These are phyloP conservation scores for Incurvaria masculella DNA, from an alignment of 2,888 invertebrate genomes.

Conservation along the genomic window DNA sequence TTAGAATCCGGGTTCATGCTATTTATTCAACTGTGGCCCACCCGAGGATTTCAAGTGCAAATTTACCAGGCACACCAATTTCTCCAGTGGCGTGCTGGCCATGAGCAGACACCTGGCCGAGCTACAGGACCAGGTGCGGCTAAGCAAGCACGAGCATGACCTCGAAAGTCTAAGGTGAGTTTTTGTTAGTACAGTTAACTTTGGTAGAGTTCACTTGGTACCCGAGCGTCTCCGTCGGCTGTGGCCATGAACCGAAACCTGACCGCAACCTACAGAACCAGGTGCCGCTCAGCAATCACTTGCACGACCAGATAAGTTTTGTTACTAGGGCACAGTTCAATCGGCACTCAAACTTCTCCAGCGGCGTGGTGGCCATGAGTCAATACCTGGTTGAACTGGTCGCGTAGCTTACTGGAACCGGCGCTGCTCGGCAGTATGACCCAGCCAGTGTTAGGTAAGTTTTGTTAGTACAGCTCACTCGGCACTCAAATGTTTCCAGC, in stretches of 20 bases:
- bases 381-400: slow-evolving; percentile 61
- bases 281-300: slow-evolving; percentile 20
- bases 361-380: slow-evolving; percentile 74
- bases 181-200: background rate
- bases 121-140: slow-evolving; percentile 68
- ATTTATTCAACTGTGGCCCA: slow-evolving; percentile 87
- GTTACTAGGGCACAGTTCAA: slow-evolving; percentile 63
- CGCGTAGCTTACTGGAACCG: no score
- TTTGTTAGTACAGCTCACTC: no score
- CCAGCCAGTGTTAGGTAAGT: no score
- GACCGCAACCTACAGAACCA: slow-evolving; percentile 35
- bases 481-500: no score
- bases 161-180: slow-evolving; percentile 64
- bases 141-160: slow-evolving; percentile 71
- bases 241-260: slow-evolving; percentile 63
- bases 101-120: slow-evolving; percentile 62
- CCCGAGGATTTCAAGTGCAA: slow-evolving; percentile 90
- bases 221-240: slow-evolving; percentile 77
- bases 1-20: slow-evolving; percentile 83
- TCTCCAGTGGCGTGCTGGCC: slow-evolving; percentile 81
- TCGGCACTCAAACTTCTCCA: slow-evolving; percentile 82
- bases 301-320: slow-evolving; percentile 1
- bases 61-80: slow-evolving; percentile 85
- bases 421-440: no score
- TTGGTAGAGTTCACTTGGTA: no score